Conservation (phyloP, 2,797 vertebrate genomes). For the Anolis apletophallus region DNA sequence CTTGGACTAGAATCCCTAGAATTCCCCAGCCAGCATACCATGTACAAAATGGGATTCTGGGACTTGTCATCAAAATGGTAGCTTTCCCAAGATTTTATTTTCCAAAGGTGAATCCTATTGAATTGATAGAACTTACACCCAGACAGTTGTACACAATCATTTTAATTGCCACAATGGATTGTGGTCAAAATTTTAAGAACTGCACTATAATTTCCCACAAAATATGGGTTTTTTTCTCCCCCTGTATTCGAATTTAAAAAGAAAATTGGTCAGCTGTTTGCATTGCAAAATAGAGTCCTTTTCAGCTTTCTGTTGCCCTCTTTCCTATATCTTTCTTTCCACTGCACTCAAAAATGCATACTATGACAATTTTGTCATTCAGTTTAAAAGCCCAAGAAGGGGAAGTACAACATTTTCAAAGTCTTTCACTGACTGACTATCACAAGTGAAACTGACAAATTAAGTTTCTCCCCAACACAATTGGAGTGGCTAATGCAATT, state of each 20-base stretch:
- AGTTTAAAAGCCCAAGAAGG: not conserved
- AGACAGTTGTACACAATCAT: not conserved
- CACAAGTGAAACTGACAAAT: not conserved
- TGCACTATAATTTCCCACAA: not conserved
- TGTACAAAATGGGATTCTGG: too few species aligned
- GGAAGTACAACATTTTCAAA: not conserved
- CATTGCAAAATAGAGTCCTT: constrained; percentile 3
- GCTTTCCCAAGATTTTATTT: too few species aligned
- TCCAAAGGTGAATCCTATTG: not conserved
- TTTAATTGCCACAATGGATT: not conserved
- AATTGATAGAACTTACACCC: not conserved
- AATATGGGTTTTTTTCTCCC: too few species aligned
- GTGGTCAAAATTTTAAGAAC: not conserved
- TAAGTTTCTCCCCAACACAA: not conserved
- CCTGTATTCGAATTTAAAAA: not conserved
- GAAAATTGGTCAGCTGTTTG: not conserved
- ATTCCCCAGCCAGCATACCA: too few species aligned
- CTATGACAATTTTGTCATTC: not conserved
- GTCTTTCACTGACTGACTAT: not conserved
- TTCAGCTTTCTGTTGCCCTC: not conserved
- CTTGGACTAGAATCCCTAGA: too few species aligned
- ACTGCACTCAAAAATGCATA: not conserved
- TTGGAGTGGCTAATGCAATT: not conserved
- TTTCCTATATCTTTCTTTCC: not conserved
- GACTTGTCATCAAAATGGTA: too few species aligned